Conservation (phyloP, 1,140 invertebrate species). For the Diachasma alloeum region DNA sequence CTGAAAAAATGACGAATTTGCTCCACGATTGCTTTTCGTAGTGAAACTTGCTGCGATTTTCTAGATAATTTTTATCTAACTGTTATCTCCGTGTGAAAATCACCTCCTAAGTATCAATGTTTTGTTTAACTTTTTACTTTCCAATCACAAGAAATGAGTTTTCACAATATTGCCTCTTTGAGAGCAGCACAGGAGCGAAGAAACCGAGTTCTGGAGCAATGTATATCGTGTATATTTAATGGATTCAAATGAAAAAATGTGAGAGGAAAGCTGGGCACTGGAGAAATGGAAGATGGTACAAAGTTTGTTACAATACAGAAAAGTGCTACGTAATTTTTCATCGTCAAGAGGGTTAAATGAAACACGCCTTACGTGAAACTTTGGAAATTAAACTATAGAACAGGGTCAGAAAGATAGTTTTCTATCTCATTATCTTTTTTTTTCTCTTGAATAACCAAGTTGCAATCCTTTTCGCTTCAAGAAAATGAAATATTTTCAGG, state of each 20-base stretch:
- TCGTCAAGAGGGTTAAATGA: background rate
- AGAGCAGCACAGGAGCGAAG: background rate
- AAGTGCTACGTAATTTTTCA: conserved; percentile 2
- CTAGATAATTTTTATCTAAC: background rate
- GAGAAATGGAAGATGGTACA: background rate
- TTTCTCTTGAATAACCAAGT: background rate
- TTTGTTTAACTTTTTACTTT: background rate
- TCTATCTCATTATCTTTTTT: background rate
- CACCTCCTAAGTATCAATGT: background rate
- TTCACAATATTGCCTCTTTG: background rate
- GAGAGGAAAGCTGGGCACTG: background rate
- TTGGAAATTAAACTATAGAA: background rate
- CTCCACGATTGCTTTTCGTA: too few species aligned
- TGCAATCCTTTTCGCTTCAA: background rate
- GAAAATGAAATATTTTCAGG: background rate
- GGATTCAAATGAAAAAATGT: background rate
- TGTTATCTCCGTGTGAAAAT: background rate
- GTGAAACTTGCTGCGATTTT: too few species aligned
- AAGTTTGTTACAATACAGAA: background rate
- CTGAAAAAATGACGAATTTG: too few species aligned
- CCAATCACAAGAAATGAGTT: background rate
- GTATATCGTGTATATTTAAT: background rate
- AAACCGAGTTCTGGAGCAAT: background rate
- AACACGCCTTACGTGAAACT: background rate
- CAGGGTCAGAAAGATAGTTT: background rate